Evolutionary conservation across 2,113 vertebrate species (phyloP), one percentile per base, ranked within the genome.

Genomic region (Jacana jacana): DNA sequence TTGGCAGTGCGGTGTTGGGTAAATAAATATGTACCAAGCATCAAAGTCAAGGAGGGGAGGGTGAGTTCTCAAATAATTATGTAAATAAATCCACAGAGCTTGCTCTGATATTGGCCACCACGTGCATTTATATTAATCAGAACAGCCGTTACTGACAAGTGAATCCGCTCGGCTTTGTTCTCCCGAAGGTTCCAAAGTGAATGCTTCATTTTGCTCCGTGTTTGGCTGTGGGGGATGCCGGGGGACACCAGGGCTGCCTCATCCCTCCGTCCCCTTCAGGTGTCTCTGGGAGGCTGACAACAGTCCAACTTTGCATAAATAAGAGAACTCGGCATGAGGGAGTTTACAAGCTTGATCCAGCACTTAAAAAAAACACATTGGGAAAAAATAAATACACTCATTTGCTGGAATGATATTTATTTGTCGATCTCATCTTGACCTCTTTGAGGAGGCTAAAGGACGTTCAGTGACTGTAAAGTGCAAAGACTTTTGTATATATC

Each of bases 61-160:
- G 75, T 12, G 33, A 89, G 58, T 93, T 97, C 95, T 91, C 90
- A 88, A 96, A 93, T 94, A 96, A 97, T 97, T 97, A 97, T 96
- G 94, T 94, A 98, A 97, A 98, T 97, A 97, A 87, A 87, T 93
- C 95, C 46, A 77, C 81, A 75, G 22, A 89, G 81, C 15, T 33
- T 51, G 65, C 75, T 95, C 81, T 68, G 88, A 86, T 96, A 89
- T 66, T 90, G 75, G 92, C 94, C 93, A 88, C 96, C 90, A 71
- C 7, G 58, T 91, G 83, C 93, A 72, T 95, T 78, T 94, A 90
- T 96, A 95, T 94, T 97, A 97, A 98, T 97, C 88, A 89, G 71
- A 78, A 44, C 8, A 35, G 91, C 95, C 81, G 44, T 87, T 92
- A 81, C 87, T 96, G 95, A 95, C 83, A 96, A 96, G 91, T 78